Conservation (phyloP, 2,113 vertebrate species). For the Grantiella picta region DNA sequence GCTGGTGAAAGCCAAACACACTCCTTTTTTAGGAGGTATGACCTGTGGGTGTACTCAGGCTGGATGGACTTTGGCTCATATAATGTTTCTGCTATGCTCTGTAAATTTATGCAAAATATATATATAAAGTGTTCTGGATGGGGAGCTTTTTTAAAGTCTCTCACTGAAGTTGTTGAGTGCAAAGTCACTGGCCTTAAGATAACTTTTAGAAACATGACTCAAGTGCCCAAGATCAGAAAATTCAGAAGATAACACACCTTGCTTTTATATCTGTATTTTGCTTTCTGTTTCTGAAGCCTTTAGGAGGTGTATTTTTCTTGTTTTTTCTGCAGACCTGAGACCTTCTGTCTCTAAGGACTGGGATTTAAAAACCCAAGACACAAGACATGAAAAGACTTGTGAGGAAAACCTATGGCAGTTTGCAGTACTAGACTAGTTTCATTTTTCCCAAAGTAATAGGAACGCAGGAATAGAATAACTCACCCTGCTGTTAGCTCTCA, state of each 20-base stretch:
- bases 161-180: neutral
- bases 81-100: neutral
- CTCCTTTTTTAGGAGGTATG: neutral
- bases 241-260: neutral
- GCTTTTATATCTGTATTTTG: neutral
- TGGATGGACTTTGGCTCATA: neutral
- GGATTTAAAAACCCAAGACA: neutral
- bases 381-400: neutral
- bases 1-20: neutral
- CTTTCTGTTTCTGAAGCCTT: neutral
- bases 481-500: neutral
- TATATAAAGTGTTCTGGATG: neutral
- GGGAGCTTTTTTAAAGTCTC: neutral
- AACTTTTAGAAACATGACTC: neutral
- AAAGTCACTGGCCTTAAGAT: neutral
- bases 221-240: neutral
- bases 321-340: neutral
- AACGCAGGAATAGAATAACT: neutral
- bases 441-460: neutral
- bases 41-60: neutral
- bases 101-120: neutral
- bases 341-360: neutral
- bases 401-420: neutral
- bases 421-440: neutral
- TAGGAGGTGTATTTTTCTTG: neutral